Evolutionary conservation across 2,113 vertebrate genomes (phyloP).

Genomic region (Carettochelys insculpta): DNA sequence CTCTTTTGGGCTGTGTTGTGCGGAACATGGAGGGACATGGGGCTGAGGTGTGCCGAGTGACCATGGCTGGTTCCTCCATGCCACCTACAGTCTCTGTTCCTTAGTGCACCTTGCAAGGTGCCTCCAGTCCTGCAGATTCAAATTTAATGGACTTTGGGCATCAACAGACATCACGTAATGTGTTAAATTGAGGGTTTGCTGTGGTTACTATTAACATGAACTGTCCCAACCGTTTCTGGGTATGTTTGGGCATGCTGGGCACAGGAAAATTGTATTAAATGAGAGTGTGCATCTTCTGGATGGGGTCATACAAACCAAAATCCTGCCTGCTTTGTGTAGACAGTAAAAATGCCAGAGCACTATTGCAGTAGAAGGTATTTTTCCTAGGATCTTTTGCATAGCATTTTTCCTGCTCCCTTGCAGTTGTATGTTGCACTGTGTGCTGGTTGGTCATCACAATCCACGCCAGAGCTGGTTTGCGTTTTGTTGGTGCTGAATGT

Average conservation of each 20-base stretch:
- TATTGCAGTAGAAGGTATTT: neutral
- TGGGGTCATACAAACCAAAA: neutral
- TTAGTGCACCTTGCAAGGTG: too few species aligned
- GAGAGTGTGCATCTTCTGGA: neutral
- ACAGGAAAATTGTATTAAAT: neutral
- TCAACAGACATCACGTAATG: too few species aligned
- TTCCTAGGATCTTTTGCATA: rapidly evolving
- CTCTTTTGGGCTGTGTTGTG: too few species aligned
- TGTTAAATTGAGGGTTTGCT: too few species aligned
- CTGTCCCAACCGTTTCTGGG: neutral
- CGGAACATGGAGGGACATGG: too few species aligned
- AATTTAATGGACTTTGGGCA: too few species aligned
- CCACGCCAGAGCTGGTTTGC: neutral
- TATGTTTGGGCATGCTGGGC: neutral
- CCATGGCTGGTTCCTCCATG: too few species aligned
- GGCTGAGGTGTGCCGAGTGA: too few species aligned
- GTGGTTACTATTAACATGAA: neutral
- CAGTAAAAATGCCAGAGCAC: neutral
- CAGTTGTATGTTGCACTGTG: neutral
- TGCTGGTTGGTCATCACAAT: neutral
- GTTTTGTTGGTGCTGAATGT: neutral
- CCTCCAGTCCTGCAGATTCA: too few species aligned
- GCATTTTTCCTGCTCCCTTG: neutral
- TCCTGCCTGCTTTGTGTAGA: neutral
- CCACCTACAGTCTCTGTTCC: too few species aligned